Evolutionary conservation across 2,888 invertebrate species (phyloP).

Genomic region (Oxycera nigricornis): DNA sequence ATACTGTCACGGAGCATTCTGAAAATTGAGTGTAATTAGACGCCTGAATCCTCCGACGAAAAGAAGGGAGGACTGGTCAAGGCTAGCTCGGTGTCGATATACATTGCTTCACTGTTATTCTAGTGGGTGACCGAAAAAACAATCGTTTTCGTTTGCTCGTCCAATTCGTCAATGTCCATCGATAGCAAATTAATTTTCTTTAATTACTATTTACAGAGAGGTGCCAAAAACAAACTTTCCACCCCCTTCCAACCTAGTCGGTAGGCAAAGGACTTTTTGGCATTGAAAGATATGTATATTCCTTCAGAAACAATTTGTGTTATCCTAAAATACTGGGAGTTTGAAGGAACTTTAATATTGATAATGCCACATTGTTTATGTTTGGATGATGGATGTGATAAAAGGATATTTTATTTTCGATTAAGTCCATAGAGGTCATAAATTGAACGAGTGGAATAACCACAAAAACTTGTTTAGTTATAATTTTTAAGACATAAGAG

Average conservation of each 20-base stretch:
- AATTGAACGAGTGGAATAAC: too few species aligned
- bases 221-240: conserved; percentile 43
- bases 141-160: conserved; percentile 38
- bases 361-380: too few species aligned
- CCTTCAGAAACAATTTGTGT: too few species aligned
- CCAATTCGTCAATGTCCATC: conserved; percentile 45
- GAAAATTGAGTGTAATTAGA: conserved; percentile 40
- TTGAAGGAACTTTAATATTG: too few species aligned
- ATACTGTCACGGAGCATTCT: conserved; percentile 27
- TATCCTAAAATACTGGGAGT: too few species aligned
- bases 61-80: background rate
- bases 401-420: too few species aligned
- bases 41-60: background rate
- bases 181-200: conserved; percentile 47
- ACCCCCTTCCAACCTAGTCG: conserved; percentile 16
- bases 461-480: too few species aligned
- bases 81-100: background rate
- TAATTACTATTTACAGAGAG: conserved; percentile 47
- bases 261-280: too few species aligned
- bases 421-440: too few species aligned
- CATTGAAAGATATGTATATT: too few species aligned
- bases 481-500: too few species aligned
- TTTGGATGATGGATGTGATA: too few species aligned
- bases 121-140: conserved; percentile 25
- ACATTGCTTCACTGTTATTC: background rate